A percentile compares a stretch with the other conserved stretches of the same genome.
Evolutionary conservation across 2,113 vertebrate genomes (phyloP).

Genomic region (Trachemys scripta): DNA sequence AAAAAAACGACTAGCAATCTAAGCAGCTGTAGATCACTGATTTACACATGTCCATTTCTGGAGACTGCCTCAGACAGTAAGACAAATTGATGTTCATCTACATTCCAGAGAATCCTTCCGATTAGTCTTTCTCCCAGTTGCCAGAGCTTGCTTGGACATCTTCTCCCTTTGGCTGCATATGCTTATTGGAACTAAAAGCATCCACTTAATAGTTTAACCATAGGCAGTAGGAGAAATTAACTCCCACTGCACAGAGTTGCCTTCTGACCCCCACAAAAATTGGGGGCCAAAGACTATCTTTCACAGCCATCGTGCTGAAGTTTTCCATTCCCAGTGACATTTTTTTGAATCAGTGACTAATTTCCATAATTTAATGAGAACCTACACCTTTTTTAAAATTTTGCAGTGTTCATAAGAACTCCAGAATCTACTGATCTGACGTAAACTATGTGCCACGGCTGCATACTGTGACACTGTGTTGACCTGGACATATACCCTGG

Average conservation of each 20-base stretch:
- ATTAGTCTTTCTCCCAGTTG: not conserved
- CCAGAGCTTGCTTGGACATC: not conserved
- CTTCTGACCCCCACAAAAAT: not conserved
- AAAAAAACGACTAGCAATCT: not conserved
- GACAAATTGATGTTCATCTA: not conserved
- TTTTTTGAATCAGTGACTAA: not conserved
- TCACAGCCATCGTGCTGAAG: not conserved
- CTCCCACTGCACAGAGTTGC: not conserved
- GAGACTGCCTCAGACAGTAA: not conserved
- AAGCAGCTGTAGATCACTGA: not conserved
- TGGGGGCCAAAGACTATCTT: not conserved
- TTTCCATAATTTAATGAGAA: not conserved
- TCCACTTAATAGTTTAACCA: not conserved
- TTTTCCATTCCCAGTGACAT: not conserved
- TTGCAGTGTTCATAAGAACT: not conserved
- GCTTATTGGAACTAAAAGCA: not conserved
- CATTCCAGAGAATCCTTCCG: accelerated
- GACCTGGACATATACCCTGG: not conserved
- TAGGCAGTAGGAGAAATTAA: not conserved
- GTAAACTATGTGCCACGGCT: not conserved
- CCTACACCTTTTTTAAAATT: not conserved
- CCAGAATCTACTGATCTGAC: not conserved
- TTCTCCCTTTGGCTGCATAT: not conserved
- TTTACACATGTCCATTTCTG: not conserved
- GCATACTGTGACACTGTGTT: not conserved